Evolutionary conservation across 2,888 invertebrate genomes (phyloP), one percentile per base, ranked within the genome.

Genomic region (Chymomyza amoena): DNA sequence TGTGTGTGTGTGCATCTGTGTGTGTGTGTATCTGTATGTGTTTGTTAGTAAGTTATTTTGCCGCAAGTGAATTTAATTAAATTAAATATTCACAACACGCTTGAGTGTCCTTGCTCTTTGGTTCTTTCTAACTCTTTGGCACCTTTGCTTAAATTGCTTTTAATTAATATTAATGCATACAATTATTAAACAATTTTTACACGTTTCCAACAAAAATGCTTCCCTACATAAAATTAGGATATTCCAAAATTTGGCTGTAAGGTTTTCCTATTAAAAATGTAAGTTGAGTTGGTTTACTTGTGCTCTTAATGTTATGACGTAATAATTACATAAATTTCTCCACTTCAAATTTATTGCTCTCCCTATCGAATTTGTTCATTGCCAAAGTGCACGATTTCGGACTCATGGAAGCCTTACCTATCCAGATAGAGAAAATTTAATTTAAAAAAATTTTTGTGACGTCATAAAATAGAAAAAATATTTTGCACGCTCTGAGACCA

Each of bases 41-140:
- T 76, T 78, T 71, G 76, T 74, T 84, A 78, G 81, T 78, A 85
- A 84, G 87, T 83, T 85, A 87, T 87, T 87, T 85, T 77, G 79
- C 39, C 13, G 39, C 73, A 75, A 81, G 85, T 77, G 81, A 87
- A 86, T 87, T 87, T 85, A 87, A 86, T 86, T 86, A 87, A 86
- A 85, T 86, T 87, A 83, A 72, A 80, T 81, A 87, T 83, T 79
- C 85, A 83, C 62, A 80, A 78, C 85, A 87, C 85, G 85, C 78
- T 69, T 72, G 64, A 72, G 64, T 18, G 25, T 54, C 52, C 52
- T 18, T 45, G 39, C 39, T 45, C 39, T 54, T 54, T 54, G 20
- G 54, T 54, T 54, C 54, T 45, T 59, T 65, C 66, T 63, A 56
- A 61, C 70, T 61, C 70, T 71, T 76, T 74, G 69, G 64, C 67